Evolutionary conservation across 2,113 vertebrate species (phyloP).

Genomic region (Mesembrinibis cayennensis): DNA sequence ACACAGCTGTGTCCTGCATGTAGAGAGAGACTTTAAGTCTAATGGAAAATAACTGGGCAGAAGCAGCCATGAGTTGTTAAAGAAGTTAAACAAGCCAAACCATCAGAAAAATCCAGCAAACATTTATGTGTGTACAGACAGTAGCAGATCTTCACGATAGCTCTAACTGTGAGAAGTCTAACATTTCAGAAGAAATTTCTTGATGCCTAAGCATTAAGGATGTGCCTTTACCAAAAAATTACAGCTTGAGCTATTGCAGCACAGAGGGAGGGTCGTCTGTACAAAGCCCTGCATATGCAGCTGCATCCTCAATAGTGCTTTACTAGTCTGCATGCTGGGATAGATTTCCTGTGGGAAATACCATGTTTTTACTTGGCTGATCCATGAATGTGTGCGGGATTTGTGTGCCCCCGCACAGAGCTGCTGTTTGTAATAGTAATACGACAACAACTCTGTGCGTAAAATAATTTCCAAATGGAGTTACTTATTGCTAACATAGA

Average conservation of each 20-base stretch:
- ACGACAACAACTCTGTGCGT: not conserved
- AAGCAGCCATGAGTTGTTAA: not conserved
- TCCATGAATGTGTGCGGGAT: not conserved
- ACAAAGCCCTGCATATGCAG: not conserved
- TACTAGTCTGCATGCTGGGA: not conserved
- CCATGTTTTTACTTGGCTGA: not conserved
- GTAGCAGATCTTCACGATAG: not conserved
- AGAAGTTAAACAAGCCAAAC: not conserved
- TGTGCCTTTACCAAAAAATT: not conserved
- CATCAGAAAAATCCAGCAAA: not conserved
- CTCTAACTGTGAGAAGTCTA: not conserved
- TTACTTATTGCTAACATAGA: constrained; percentile 27
- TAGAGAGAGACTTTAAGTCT: not conserved
- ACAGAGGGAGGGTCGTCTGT: not conserved
- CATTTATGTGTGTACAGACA: not conserved
- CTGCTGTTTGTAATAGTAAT: constrained; percentile 3
- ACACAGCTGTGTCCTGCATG: not conserved
- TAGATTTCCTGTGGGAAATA: constrained; percentile 24
- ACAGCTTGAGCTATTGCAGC: not conserved
- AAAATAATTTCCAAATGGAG: constrained; percentile 44
- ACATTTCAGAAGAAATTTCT: not conserved
- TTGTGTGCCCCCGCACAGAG: not conserved
- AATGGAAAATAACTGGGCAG: not conserved
- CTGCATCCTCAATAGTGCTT: not conserved
- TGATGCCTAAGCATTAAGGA: not conserved